Percentiles rank a stretch among this genome's conserved stretches.
Conservation (phyloP, 2,888 invertebrate species). For the Melinaea marsaeus region DNA sequence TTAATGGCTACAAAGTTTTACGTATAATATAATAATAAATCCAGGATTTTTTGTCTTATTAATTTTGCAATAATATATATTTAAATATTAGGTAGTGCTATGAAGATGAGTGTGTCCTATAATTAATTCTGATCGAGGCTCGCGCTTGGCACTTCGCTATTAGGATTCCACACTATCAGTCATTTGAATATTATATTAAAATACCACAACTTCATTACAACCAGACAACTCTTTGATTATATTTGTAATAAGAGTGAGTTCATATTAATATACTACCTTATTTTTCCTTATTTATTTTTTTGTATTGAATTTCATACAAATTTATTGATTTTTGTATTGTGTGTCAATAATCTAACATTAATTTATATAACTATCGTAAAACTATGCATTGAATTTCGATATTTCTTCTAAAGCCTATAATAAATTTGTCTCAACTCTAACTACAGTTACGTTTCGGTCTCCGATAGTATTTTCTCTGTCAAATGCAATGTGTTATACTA, state of each 20-base stretch:
- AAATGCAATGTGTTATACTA: constrained; percentile 72
- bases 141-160: constrained; percentile 26
- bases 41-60: no score
- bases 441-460: neutral
- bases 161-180: constrained; percentile 34
- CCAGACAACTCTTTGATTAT: constrained; percentile 11
- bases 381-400: no score
- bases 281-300: neutral
- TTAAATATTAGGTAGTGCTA: no score
- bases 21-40: no score
- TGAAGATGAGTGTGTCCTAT: neutral
- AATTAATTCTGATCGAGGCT: constrained; percentile 5
- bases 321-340: neutral
- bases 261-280: neutral
- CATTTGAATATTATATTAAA: constrained; percentile 60
- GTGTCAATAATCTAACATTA: no score
- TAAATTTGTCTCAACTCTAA: constrained; percentile 1
- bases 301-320: neutral
- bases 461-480: constrained; percentile 43
- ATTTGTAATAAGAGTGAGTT: neutral
- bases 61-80: no score
- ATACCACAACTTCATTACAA: constrained; percentile 16
- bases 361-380: neutral
- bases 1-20: no score
- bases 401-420: no score